A percentile compares a stretch with the other conserved stretches of the same genome.
Evolutionary conservation across 2,888 invertebrate genomes (phyloP).

Genomic region (Balanococcus diminutus): DNA sequence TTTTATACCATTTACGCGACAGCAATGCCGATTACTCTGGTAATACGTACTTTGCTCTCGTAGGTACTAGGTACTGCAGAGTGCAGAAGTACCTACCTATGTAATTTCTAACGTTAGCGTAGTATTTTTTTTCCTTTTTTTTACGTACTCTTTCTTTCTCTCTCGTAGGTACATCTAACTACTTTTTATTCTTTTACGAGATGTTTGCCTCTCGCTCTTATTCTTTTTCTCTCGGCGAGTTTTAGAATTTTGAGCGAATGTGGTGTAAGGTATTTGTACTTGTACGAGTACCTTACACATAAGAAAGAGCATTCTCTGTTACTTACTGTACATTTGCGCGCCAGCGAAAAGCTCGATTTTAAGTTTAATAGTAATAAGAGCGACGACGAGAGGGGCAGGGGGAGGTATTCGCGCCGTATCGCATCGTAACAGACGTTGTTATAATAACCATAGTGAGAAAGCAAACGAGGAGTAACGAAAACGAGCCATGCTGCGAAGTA

Average conservation of each 20-base stretch:
- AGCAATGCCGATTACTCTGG: neutral
- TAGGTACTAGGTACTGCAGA: neutral
- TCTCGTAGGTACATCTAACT: neutral
- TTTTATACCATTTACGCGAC: slow-evolving; percentile 28
- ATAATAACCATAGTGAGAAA: neutral
- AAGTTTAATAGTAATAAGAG: neutral
- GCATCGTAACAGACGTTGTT: slow-evolving; percentile 10
- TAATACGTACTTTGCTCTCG: neutral
- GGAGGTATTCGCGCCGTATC: neutral
- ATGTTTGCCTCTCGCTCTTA: neutral
- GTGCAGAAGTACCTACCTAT: neutral
- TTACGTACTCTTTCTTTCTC: neutral
- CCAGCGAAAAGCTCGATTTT: neutral
- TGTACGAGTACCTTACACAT: neutral
- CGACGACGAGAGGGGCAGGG: too few species aligned
- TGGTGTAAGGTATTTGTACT: neutral
- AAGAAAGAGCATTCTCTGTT: neutral
- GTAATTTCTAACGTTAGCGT: neutral
- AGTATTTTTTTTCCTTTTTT: too few species aligned
- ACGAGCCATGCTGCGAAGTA: neutral
- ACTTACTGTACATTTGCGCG: neutral
- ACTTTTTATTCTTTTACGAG: neutral
- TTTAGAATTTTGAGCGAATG: neutral
- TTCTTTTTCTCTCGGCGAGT: neutral
- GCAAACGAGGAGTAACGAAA: neutral